Evolutionary conservation across 2,113 vertebrate species (phyloP).

Genomic region (Eurystomus gularis): DNA sequence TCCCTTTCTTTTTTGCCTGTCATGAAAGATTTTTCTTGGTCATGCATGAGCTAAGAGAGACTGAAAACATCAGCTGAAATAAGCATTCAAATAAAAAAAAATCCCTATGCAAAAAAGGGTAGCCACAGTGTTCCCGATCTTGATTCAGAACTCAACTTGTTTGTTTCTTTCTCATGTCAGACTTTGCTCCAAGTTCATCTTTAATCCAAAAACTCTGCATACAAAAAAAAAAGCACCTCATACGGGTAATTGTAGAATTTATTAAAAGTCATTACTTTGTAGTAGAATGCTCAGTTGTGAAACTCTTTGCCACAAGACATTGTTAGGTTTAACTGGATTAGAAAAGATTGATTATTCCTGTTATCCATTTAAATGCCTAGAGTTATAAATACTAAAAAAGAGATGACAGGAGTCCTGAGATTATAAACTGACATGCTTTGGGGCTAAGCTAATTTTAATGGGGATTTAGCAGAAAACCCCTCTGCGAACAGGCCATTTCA

Average conservation of each 20-base stretch:
- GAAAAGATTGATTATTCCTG: not conserved
- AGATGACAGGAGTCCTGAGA: not conserved
- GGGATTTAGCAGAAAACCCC: not conserved
- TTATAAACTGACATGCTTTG: not conserved
- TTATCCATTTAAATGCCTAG: not conserved
- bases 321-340: constrained; percentile 27
- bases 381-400: constrained; percentile 21
- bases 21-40: not conserved
- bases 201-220: not conserved
- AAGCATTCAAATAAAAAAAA: not conserved
- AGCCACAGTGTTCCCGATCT: not conserved
- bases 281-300: not conserved
- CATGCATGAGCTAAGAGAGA: not conserved
- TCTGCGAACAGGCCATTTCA: not conserved
- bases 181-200: not conserved
- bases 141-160: not conserved
- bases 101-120: not conserved
- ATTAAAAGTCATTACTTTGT: not conserved
- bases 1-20: accelerated
- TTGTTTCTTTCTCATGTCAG: not conserved
- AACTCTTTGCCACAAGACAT: not conserved
- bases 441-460: not conserved
- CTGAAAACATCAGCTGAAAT: not conserved
- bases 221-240: not conserved
- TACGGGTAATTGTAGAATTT: not conserved